Evolutionary conservation across 2,797 vertebrate species (phyloP).

Genomic region (Anguilla megastoma): DNA sequence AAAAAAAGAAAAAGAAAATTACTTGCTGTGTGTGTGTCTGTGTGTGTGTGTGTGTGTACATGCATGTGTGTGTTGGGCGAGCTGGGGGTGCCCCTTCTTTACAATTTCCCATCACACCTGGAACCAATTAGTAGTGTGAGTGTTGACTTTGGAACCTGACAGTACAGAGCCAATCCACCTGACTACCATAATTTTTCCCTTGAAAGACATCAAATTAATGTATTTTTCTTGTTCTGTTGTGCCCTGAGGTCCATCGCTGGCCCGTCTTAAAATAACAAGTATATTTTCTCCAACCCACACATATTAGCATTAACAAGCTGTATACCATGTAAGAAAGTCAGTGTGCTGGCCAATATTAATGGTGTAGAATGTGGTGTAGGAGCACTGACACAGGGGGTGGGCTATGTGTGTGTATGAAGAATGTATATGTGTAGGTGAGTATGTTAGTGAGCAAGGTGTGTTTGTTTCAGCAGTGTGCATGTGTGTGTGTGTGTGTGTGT

Average conservation of each 20-base stretch:
- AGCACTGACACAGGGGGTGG: conserved; percentile 17
- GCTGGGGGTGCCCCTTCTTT: background rate
- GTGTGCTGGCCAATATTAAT: background rate
- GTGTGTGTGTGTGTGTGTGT: background rate
- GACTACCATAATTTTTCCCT: conserved; percentile 60
- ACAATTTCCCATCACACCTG: conserved; percentile 25
- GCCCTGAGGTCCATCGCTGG: conserved; percentile 37
- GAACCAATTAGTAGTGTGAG: conserved; percentile 46
- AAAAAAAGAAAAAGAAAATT: background rate
- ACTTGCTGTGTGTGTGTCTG: background rate
- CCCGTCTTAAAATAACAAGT: conserved; percentile 4
- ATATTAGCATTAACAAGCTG: background rate
- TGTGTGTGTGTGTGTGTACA: background rate
- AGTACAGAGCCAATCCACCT: conserved; percentile 63
- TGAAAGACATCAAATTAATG: conserved; percentile 58
- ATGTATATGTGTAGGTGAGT: background rate
- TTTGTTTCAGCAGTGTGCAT: background rate
- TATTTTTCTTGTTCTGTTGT: background rate
- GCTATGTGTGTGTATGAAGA: background rate
- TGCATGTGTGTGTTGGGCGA: background rate
- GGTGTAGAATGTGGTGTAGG: background rate
- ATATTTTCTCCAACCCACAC: background rate
- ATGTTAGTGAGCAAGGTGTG: background rate
- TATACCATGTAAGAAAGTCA: background rate
- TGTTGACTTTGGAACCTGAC: conserved; percentile 48